Conservation (phyloP, 2,113 vertebrate species). For the Rhea americana region DNA sequence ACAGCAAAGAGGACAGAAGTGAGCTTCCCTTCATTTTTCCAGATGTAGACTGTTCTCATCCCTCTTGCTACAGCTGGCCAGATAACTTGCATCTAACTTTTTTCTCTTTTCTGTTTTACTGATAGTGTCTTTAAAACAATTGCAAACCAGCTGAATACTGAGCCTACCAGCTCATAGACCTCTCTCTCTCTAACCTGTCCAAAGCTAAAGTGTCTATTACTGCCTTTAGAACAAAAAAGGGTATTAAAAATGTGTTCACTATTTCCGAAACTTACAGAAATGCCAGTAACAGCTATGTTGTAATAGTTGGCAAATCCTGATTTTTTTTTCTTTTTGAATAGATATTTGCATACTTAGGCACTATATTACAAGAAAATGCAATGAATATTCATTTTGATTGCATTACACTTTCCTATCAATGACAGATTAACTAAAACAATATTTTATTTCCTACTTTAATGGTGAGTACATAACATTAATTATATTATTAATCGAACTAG, state of each 20-base stretch:
- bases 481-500: constrained; percentile 77
- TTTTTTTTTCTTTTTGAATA: neutral
- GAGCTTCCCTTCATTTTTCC: neutral
- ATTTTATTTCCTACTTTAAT: constrained; percentile 76
- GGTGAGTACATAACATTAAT: constrained; percentile 72
- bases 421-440: constrained; percentile 74
- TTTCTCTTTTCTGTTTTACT: neutral
- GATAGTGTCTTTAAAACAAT: neutral
- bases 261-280: neutral
- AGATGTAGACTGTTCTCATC: neutral
- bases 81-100: neutral
- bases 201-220: neutral
- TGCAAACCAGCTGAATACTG: neutral
- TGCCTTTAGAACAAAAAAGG: neutral
- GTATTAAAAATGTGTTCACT: neutral
- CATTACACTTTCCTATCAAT: constrained; percentile 35
- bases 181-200: neutral
- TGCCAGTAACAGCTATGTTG: neutral
- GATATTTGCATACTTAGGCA: neutral
- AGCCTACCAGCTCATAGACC: neutral
- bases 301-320: neutral
- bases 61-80: neutral
- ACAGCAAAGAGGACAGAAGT: neutral
- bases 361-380: neutral
- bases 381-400: constrained; percentile 65